Percentiles rank a stretch among this genome's conserved stretches.
Evolutionary conservation across 2,888 invertebrate species (phyloP).

Genomic region (Drosophila pullipes): DNA sequence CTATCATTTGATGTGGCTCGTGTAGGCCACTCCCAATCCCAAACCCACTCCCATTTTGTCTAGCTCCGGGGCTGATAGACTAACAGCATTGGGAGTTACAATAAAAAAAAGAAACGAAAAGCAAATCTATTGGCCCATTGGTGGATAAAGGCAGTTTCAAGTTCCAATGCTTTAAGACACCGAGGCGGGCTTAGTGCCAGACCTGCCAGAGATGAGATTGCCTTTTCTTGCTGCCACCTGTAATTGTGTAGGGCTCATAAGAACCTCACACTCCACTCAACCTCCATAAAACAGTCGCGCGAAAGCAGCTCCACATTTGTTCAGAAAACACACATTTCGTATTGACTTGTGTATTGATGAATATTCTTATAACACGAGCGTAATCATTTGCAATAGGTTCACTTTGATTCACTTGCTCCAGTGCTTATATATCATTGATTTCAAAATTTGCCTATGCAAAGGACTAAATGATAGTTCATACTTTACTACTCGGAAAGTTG

Average conservation of each 20-base stretch:
- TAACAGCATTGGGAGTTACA: background rate
- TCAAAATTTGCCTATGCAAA: background rate
- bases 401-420: background rate
- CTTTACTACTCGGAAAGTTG: background rate
- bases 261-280: background rate
- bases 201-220: slow-evolving; percentile 8
- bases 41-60: background rate
- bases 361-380: background rate
- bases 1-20: slow-evolving; percentile 40
- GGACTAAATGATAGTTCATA: background rate
- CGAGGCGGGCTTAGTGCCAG: background rate
- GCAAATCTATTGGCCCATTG: slow-evolving; percentile 34
- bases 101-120: slow-evolving; percentile 7
- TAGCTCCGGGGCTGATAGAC: slow-evolving; percentile 27
- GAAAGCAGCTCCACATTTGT: background rate
- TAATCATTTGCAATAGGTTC: background rate
- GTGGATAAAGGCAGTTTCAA: slow-evolving; percentile 23
- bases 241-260: slow-evolving; percentile 9
- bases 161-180: slow-evolving; percentile 7
- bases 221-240: background rate
- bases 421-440: background rate
- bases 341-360: background rate
- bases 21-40: background rate
- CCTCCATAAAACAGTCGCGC: background rate
- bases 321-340: background rate